Percentiles rank a stretch among this genome's conserved stretches.
These are phyloP conservation scores for Otus sunia DNA, from an alignment of 2,113 vertebrate species.

Conservation along the genomic window DNA sequence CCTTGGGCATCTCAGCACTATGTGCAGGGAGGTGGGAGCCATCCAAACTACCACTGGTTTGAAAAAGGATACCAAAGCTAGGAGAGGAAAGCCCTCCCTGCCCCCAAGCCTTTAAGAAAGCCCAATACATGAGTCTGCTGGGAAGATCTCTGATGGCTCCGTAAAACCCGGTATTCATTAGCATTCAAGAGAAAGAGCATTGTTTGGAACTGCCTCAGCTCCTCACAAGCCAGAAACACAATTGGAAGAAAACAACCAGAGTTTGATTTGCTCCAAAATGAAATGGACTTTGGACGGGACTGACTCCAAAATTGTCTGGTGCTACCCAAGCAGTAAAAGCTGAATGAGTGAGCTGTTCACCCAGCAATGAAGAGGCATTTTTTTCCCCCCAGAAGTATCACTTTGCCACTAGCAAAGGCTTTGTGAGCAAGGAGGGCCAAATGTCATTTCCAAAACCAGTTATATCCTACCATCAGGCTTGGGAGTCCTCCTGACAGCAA, in stretches of 20 bases:
- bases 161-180: neutral
- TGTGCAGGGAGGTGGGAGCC: neutral
- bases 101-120: neutral
- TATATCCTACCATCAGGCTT: too few species aligned
- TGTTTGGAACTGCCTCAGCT: neutral
- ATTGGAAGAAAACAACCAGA: neutral
- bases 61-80: neutral
- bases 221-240: neutral
- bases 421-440: neutral
- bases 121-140: neutral
- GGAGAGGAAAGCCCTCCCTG: too few species aligned
- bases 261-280: slow-evolving; percentile 13
- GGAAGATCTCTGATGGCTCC: neutral
- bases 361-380: neutral
- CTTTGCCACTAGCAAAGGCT: neutral
- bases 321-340: neutral
- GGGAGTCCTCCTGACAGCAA: neutral
- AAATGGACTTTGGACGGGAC: neutral
- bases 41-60: too few species aligned
- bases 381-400: neutral
- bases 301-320: neutral
- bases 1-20: neutral
- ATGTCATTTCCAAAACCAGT: neutral
- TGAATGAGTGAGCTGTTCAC: neutral
- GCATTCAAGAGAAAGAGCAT: neutral